Conservation (phyloP, 2,888 invertebrate genomes). For the Cosmopolites sordidus region DNA sequence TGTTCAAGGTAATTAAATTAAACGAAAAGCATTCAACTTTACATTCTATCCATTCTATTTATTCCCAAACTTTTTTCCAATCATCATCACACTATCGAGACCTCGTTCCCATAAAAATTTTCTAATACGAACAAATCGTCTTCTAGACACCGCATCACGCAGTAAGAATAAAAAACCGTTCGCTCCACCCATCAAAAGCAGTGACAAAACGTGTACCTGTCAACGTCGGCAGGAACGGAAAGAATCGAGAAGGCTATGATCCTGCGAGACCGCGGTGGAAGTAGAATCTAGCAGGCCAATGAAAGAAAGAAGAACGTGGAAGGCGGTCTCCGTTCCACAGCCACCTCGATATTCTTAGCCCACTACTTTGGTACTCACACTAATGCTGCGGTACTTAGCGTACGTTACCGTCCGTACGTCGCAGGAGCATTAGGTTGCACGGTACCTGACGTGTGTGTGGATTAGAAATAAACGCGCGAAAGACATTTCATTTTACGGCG, state of each 20-base stretch:
- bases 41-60: too few species aligned
- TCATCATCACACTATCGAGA: too few species aligned
- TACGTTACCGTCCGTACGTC: constrained; percentile 28
- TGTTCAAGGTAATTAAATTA: too few species aligned
- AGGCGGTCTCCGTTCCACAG: constrained; percentile 36
- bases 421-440: constrained; percentile 15
- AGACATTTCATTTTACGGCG: background rate
- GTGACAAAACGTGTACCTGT: constrained; percentile 33
- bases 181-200: constrained; percentile 28
- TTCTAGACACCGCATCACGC: background rate
- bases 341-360: constrained; percentile 33
- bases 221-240: constrained; percentile 27
- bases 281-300: constrained; percentile 38
- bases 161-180: background rate
- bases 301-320: constrained; percentile 32
- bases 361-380: constrained; percentile 27
- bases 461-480: constrained; percentile 2
- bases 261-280: constrained; percentile 32
- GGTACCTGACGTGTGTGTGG: constrained; percentile 14
- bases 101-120: too few species aligned
- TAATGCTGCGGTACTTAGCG: constrained; percentile 28
- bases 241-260: constrained; percentile 21
- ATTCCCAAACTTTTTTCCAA: too few species aligned
- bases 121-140: constrained; percentile 1
- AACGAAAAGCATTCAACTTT: too few species aligned